Base-by-base conservation (phyloP, 1,140 invertebrate genomes). In the Zaprionus nigranus region DNA sequence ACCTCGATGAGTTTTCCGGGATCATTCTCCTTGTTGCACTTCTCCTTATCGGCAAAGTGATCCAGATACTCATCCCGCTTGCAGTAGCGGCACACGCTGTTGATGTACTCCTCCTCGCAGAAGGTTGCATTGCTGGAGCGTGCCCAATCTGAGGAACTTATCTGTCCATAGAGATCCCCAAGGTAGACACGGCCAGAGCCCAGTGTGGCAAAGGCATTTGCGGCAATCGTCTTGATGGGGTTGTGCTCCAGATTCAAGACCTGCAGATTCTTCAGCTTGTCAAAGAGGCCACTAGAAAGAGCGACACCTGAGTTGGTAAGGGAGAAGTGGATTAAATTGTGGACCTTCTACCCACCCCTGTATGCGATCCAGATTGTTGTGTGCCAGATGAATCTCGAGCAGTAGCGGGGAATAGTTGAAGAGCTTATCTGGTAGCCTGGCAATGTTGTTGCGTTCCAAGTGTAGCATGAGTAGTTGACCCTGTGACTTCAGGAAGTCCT, bases 151-250 rank as follows among this genome's bases (percentile, higher is more conserved):
- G 79, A 73, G 30, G 36, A 73, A 3, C 46, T 46, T 0, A 70
- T 40, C 2, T 65, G 46, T 40, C 49, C 58, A 15, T 56, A 90
- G 0, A 90, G 57, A 36, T 85, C 68, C 0, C 86, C 85, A 49
- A 90, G 58, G 43, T 90, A 90, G 20, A 90, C 90, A 13, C 84
- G 86, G 5, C 84, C 81, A 3, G 72, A 80, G 17, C 86, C 54
- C 20, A 90, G 58, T 1, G 61, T 34, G 0, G 46, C 49, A 13
- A 90, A 90, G 38, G 86, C 85, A 38, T 76, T 82, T 4, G 69
- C 71, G 4, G 82, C 73, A n/a, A 90, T 79, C n/a, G 82, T 90
- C 3, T 76, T 90, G n/a, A 90, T 86, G 7, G 86, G 85, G 75
- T 90, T 90, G 36, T 85, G 69, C 64, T 90, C 85, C 59, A 90